phyloP scores from a whole-genome alignment of 2,797 vertebrate genomes.

The Oryzias dopingdopingensis region DNA sequence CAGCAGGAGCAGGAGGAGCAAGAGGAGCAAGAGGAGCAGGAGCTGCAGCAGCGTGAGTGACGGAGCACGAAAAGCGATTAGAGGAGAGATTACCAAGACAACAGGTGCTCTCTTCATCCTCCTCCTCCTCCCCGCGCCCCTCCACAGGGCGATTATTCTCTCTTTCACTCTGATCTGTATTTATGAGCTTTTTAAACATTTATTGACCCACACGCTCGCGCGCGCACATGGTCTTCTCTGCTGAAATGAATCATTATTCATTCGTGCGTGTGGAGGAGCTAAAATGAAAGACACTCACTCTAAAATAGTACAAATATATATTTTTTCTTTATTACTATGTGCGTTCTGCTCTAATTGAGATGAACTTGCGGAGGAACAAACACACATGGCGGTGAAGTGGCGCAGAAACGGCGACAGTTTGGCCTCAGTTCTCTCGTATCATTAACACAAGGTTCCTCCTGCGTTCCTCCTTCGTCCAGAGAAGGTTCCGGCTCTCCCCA shows the following conservation, averaged over 20 bases:
- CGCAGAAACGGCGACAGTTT: no score
- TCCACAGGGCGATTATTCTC: conserved; percentile 76
- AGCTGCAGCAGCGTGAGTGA: conserved; percentile 76
- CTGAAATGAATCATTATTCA: no score
- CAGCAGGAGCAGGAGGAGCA: neutral
- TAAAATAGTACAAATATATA: no score
- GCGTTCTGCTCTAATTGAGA: no score
- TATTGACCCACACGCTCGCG: conserved; percentile 65
- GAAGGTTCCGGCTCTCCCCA: neutral
- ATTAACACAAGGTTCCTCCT: no score
- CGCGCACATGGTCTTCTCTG: neutral
- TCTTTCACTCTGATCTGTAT: conserved; percentile 81
- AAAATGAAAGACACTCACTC: no score
- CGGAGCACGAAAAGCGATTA: conserved; percentile 89
- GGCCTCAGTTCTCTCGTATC: no score
- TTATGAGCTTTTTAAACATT: conserved; percentile 85
- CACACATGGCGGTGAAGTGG: no score
- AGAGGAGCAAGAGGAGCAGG: neutral
- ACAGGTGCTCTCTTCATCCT: conserved; percentile 82
- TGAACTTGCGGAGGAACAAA: neutral
- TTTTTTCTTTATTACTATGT: no score
- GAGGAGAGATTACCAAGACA: conserved; percentile 64
- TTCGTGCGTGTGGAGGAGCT: no score
- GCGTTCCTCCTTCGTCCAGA: neutral
- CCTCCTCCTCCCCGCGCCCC: conserved; percentile 47